Percentiles rank a stretch among this genome's conserved stretches.
phyloP scores from a whole-genome alignment of 2,113 vertebrate species.

The Austrofundulus limnaeus region DNA sequence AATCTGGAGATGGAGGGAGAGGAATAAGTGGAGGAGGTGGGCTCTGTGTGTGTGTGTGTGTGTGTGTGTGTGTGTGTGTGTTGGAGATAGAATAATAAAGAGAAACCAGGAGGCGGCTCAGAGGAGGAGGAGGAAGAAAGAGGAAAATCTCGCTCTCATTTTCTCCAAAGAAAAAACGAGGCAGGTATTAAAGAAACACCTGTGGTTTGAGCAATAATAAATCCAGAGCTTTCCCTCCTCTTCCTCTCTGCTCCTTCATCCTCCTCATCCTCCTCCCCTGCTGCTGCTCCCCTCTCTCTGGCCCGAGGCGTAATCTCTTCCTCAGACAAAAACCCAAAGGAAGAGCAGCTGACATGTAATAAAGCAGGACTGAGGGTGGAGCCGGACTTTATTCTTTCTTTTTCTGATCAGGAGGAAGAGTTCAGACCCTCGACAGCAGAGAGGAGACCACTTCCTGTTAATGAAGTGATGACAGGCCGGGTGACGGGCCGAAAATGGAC shows the following conservation, averaged over 20 bases:
- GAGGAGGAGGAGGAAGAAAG: slow-evolving; percentile 36
- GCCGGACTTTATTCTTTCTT: slow-evolving; percentile 17
- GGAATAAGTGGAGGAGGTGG: slow-evolving; percentile 64
- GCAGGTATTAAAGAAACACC: slow-evolving; percentile 78
- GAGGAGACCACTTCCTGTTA: slow-evolving; percentile 55
- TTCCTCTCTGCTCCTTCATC: slow-evolving; percentile 37
- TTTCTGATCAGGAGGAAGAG: slow-evolving; percentile 33
- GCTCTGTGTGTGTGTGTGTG: slow-evolving; percentile 53
- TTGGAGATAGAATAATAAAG: slow-evolving; percentile 67
- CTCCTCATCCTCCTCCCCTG: slow-evolving; percentile 27
- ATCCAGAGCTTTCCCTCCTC: slow-evolving; percentile 51
- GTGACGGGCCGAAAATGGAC: slow-evolving; percentile 35
- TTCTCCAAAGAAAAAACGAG: slow-evolving; percentile 65
- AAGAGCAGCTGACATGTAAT: slow-evolving; percentile 75
- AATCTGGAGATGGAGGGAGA: slow-evolving; percentile 67
- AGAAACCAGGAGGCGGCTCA: slow-evolving; percentile 47
- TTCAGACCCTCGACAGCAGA: slow-evolving; percentile 28
- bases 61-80: slow-evolving; percentile 58
- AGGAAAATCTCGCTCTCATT: slow-evolving; percentile 52
- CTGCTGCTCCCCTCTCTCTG: slow-evolving; percentile 53
- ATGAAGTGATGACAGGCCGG: slow-evolving; percentile 70
- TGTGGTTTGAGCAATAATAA: slow-evolving; percentile 76
- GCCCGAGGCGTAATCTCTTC: slow-evolving; percentile 74
- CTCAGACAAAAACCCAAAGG: slow-evolving; percentile 58
- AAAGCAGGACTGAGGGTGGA: slow-evolving; percentile 56